These are phyloP conservation scores for Nothura maculosa DNA, from an alignment of 2,797 vertebrate genomes.

Conservation along the genomic window DNA sequence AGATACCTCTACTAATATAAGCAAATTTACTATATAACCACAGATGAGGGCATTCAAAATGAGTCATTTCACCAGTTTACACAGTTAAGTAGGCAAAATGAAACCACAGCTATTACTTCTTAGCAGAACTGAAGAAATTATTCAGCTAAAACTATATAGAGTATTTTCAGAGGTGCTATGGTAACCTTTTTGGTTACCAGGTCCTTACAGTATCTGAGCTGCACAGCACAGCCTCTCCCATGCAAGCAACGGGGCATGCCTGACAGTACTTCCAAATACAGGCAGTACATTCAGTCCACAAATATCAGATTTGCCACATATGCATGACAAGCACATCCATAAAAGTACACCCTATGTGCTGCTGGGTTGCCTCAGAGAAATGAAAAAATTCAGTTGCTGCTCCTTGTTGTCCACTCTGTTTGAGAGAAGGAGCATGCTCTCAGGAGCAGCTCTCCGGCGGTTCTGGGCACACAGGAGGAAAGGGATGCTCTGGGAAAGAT, in stretches of 20 bases:
- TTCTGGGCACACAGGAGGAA: neutral
- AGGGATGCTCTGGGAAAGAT: neutral
- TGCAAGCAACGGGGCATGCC: fast-evolving
- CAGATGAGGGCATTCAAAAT: neutral
- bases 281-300: neutral
- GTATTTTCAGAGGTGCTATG: neutral
- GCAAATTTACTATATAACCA: neutral
- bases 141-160: neutral
- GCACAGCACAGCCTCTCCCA: fast-evolving
- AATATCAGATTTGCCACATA: neutral
- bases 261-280: neutral
- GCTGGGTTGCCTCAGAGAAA: neutral
- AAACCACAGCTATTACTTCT: neutral
- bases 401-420: neutral
- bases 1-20: neutral
- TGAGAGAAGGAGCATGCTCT: fast-evolving
- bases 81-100: neutral
- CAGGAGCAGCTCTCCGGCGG: neutral
- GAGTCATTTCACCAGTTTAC: neutral
- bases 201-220: neutral
- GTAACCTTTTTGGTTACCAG: neutral
- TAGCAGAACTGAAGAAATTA: neutral
- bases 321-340: neutral
- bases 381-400: neutral
- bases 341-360: fast-evolving